A percentile compares a stretch with the other conserved stretches of the same genome.
Evolutionary conservation across 2,113 vertebrate species (phyloP).

Genomic region (Himantopus leucocephalus): DNA sequence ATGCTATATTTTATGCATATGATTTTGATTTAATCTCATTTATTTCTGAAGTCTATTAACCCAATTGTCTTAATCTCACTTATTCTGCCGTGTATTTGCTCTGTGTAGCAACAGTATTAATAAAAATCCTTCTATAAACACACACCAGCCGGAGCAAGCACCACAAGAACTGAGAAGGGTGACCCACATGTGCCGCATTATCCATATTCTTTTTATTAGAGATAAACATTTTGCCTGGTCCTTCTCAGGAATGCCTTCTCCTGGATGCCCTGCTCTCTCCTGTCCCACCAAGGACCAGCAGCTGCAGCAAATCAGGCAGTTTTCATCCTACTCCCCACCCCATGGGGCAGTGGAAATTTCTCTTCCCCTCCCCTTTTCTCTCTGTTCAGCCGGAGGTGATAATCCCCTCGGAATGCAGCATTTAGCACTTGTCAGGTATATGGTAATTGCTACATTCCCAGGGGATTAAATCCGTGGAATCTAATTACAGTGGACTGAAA

Average conservation of each 20-base stretch:
- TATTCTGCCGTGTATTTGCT: neutral
- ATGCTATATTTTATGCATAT: neutral
- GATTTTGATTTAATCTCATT: conserved; percentile 19
- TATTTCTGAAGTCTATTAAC: conserved; percentile 34
- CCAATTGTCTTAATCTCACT: conserved; percentile 50
- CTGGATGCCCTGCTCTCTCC: neutral
- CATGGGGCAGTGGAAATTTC: conserved; percentile 35
- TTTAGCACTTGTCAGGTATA: conserved; percentile 74
- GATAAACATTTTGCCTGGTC: conserved; percentile 38
- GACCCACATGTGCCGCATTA: neutral
- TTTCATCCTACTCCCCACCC: neutral
- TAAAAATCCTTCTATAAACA: conserved; percentile 65
- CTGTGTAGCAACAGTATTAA: conserved; percentile 8
- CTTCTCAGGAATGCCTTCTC: conserved; percentile 11
- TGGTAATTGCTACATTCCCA: conserved; percentile 68
- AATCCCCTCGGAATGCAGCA: conserved; percentile 66
- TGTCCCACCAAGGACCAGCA: neutral
- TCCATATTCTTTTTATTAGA: neutral
- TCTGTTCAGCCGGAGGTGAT: conserved; percentile 59
- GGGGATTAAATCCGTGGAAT: conserved; percentile 61
- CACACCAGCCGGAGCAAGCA: conserved; percentile 5
- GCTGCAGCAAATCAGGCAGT: conserved; percentile 2
- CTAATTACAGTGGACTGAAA: conserved; percentile 57
- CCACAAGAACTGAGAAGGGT: neutral
- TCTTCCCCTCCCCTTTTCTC: conserved; percentile 27